Base-by-base conservation (phyloP, 2,888 invertebrate species). In the Pyralis farinalis region DNA sequence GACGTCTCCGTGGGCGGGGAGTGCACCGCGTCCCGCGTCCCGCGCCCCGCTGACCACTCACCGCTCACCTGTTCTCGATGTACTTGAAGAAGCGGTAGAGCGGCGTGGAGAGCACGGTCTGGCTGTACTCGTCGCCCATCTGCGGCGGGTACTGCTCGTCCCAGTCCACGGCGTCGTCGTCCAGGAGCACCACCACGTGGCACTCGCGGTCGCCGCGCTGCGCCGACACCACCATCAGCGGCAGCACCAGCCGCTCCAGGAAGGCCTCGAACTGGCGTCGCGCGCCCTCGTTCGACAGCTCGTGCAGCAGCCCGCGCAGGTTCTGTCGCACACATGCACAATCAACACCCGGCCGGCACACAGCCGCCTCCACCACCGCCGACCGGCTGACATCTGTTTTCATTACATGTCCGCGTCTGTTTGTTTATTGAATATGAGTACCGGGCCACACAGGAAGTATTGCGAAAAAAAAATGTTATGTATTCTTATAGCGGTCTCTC, bases 41-140 rank as follows among this genome's bases (percentile, higher is more conserved):
- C n/a, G n/a, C n/a, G n/a, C n/a, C n/a, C n/a, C n/a, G n/a, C n/a
- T n/a, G n/a, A n/a, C n/a, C n/a, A n/a, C n/a, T n/a, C n/a, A n/a
- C n/a, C n/a, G n/a, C 71, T 58, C 8, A 80, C 84, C 87, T 74
- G 74, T 99, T 99, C 81, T 99, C 99, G 49, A 99, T 98, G 82
- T 99, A 99, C 76, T 99, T 99, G 90, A 99, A 99, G 90, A 99
- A 99, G 53, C 98, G 92, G 77, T 98, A 98, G 91, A 99, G 94
- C 30, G 96, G 95, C 3, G 98, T 98, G 65, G 97, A 97, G 69
- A 97, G 94, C 34, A 99, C 96, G 43, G 98, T 98, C 89, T 98
- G 98, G 34, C 97, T 96, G 81, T 99, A 98, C 86, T 99, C 98
- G 70, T 98, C 99, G 5, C 99, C 99, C 97, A 99, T 99, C 86